These are phyloP conservation scores for Pammene aurita DNA, from an alignment of 2,888 invertebrate species.

Conservation along the genomic window DNA sequence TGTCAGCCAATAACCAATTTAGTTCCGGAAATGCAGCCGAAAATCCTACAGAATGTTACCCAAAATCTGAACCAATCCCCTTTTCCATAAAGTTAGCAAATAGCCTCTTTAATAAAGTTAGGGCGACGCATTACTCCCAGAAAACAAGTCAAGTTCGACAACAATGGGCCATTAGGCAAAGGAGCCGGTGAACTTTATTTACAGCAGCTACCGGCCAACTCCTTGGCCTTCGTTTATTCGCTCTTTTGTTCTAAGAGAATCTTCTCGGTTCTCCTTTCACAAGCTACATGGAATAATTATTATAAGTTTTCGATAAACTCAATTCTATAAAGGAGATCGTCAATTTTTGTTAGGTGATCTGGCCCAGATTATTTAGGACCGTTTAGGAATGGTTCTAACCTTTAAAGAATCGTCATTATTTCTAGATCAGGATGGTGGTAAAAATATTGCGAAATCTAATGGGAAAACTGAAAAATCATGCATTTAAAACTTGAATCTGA, in stretches of 20 bases:
- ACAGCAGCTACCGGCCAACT: slow-evolving; percentile 52
- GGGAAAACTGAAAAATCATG: no score
- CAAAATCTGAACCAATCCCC: slow-evolving; percentile 36
- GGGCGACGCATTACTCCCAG: slow-evolving; percentile 44
- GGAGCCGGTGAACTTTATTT: slow-evolving; percentile 67
- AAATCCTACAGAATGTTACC: slow-evolving; percentile 33
- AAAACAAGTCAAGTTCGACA: slow-evolving; percentile 57
- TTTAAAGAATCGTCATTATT: no score
- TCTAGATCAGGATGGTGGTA: no score
- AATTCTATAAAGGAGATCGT: no score
- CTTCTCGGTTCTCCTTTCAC: slow-evolving; percentile 15
- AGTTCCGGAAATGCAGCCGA: slow-evolving; percentile 12
- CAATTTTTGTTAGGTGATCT: no score
- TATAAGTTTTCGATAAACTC: neutral
- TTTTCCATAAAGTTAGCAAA: slow-evolving; percentile 39
- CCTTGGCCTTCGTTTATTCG: slow-evolving; percentile 41
- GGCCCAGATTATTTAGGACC: no score
- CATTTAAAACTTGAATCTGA: no score
- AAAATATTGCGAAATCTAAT: no score
- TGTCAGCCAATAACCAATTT: slow-evolving; percentile 31
- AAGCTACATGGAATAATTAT: slow-evolving; percentile 3
- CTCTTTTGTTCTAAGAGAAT: slow-evolving; percentile 36
- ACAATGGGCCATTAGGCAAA: slow-evolving; percentile 66
- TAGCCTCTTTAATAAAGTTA: slow-evolving; percentile 56
- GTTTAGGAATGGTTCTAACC: no score